A percentile compares a stretch with the other conserved stretches of the same genome.
Evolutionary conservation across 2,113 vertebrate genomes (phyloP).

Genomic region (Toxostoma redivivum): DNA sequence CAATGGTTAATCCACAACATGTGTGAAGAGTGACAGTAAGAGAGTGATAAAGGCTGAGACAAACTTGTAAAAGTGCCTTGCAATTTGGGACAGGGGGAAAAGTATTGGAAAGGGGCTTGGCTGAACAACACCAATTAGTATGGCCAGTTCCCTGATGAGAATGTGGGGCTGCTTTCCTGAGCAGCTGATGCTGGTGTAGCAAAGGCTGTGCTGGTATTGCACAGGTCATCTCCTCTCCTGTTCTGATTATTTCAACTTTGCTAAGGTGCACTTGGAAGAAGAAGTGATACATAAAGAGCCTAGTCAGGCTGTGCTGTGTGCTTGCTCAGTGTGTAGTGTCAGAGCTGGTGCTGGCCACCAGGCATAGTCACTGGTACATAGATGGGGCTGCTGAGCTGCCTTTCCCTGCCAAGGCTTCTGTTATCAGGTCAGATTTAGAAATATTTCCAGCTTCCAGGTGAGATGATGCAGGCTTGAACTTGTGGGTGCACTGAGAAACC

Average conservation of each 20-base stretch:
- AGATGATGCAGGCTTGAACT: background rate
- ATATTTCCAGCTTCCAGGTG: background rate
- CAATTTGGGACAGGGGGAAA: background rate
- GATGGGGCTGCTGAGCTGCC: slow-evolving; percentile 27
- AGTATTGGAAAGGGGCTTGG: background rate
- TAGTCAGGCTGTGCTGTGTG: background rate
- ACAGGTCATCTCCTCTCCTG: background rate
- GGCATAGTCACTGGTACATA: fast-evolving
- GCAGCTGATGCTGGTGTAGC: fast-evolving
- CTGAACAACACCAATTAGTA: background rate
- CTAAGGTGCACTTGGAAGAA: background rate
- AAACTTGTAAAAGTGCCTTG: background rate
- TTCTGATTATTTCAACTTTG: background rate
- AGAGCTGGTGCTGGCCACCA: background rate
- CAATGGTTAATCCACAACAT: background rate
- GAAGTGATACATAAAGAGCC: background rate
- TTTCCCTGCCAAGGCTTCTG: background rate
- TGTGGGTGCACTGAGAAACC: background rate
- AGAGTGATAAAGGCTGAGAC: background rate
- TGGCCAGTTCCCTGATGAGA: background rate
- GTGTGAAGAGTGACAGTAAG: background rate
- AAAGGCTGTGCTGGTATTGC: background rate
- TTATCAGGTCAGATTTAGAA: background rate
- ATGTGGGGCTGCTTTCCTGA: background rate
- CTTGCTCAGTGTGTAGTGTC: fast-evolving